phyloP scores from a whole-genome alignment of 2,797 vertebrate species.

The Spheniscus humboldti region DNA sequence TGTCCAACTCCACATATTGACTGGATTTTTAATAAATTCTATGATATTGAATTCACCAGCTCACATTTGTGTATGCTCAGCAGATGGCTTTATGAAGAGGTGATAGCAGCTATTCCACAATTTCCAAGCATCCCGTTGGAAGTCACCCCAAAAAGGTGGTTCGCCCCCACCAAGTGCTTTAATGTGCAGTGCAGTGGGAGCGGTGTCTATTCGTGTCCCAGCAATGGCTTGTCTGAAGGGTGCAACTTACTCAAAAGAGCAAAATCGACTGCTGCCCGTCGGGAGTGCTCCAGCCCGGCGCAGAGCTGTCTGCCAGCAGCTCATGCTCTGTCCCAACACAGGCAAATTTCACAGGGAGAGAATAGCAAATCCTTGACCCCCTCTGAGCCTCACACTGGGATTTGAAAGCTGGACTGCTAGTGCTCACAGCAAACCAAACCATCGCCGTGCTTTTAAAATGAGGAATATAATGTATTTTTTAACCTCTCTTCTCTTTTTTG shows the following conservation, averaged over 20 bases:
- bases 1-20: not conserved
- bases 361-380: not conserved
- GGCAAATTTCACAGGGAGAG: not conserved
- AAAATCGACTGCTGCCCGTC: accelerated
- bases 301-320: not conserved
- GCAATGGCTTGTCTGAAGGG: not conserved
- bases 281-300: not conserved
- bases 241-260: not conserved
- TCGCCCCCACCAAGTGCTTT: not conserved
- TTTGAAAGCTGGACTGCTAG: not conserved
- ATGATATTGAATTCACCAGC: not conserved
- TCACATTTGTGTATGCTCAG: not conserved
- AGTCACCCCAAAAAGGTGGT: not conserved
- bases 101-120: not conserved
- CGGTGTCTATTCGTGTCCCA: not conserved
- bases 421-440: not conserved
- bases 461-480: not conserved
- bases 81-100: not conserved
- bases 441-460: not conserved
- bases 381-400: not conserved
- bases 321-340: not conserved
- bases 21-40: not conserved
- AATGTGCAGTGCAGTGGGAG: not conserved
- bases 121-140: not conserved
- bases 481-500: not conserved